phyloP scores from a whole-genome alignment of 2,797 vertebrate genomes.

The Echiichthys vipera region DNA sequence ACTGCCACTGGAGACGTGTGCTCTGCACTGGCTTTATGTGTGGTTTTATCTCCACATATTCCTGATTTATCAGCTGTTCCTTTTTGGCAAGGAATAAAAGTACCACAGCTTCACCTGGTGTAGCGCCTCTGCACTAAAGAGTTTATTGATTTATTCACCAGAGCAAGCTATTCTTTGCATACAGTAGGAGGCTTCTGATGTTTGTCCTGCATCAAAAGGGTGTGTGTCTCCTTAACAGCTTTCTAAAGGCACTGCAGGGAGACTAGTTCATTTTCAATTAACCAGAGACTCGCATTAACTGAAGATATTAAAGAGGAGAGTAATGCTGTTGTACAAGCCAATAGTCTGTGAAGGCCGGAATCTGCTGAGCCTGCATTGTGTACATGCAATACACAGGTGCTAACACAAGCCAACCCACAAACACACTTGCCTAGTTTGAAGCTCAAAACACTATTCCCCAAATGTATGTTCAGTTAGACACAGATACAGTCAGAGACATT shows the following conservation, averaged over 20 bases:
- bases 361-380: conserved; percentile 77
- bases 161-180: conserved; percentile 53
- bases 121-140: conserved; percentile 52
- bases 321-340: conserved; percentile 78
- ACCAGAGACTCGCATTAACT: conserved; percentile 79
- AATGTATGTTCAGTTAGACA: conserved; percentile 21
- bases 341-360: conserved; percentile 77
- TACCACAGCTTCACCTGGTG: conserved; percentile 59
- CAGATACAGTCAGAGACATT: conserved; percentile 27
- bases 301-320: conserved; percentile 81
- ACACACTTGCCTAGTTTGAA: conserved; percentile 23
- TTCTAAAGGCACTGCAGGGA: conserved; percentile 74
- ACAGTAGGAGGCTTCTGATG: conserved; percentile 55
- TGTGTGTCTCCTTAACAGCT: conserved; percentile 65
- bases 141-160: conserved; percentile 62
- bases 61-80: conserved; percentile 77
- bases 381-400: conserved; percentile 31
- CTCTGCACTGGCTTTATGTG: conserved; percentile 75
- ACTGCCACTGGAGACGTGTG: conserved; percentile 70
- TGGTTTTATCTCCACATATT: conserved; percentile 76
- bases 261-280: conserved; percentile 85
- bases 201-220: conserved; percentile 40
- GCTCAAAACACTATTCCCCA: conserved; percentile 18
- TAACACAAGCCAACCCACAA: conserved; percentile 28
- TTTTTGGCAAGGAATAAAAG: conserved; percentile 64